Evolutionary conservation across 2,797 vertebrate species (phyloP), one percentile per base, ranked within the genome.

Genomic region (Pangasius larnaudii): DNA sequence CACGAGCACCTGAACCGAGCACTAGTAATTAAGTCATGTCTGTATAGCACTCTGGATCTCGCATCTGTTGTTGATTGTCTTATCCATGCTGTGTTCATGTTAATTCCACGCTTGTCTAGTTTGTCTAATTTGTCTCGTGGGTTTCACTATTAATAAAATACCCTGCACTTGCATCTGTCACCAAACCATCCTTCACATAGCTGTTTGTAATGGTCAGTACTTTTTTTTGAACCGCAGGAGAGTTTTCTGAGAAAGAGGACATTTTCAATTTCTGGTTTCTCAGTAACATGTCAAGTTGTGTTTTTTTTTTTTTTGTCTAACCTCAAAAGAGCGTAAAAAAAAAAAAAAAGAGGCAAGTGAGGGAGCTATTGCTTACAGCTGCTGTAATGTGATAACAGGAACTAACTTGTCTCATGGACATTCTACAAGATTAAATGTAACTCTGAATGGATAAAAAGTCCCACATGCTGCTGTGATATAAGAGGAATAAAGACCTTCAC

Each of bases 191-290:
- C 7, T 46, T 69, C n/a, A 14, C 30, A 33, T 13, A 67, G 63
- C n/a, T 30, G 65, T 67, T 14, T 67, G 11, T 16, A 30, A 30
- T 67, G 11, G n/a, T 67, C n/a, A 67, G n/a, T 67, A 6, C 4
- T 4, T 27, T 63, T 63, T 63, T 63, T 63, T 63, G 7, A 87
- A 87, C 49, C 83, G 88, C 89, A 93, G 58, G 19, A 59, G 19
- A 19, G 53, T 56, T 14, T 56, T 56, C 53, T 1, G 14, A 59
- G 19, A 8, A 22, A 59, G 22, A 59, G 22, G 6, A 22, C 58
- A 24, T 59, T 59, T 59, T 24, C 10, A 9, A 65, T 11, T 13
- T 30, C 63, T 65, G 63, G 63, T 65, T 30, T 65, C n/a, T 65
- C 10, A 65, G 63, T 65, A 65, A 65, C 63, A 59, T 24, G n/a